A percentile compares a stretch with the other conserved stretches of the same genome.
These are phyloP conservation scores for Phallusia fumigata DNA, from an alignment of 23 tunicate genomes.

Conservation along the genomic window DNA sequence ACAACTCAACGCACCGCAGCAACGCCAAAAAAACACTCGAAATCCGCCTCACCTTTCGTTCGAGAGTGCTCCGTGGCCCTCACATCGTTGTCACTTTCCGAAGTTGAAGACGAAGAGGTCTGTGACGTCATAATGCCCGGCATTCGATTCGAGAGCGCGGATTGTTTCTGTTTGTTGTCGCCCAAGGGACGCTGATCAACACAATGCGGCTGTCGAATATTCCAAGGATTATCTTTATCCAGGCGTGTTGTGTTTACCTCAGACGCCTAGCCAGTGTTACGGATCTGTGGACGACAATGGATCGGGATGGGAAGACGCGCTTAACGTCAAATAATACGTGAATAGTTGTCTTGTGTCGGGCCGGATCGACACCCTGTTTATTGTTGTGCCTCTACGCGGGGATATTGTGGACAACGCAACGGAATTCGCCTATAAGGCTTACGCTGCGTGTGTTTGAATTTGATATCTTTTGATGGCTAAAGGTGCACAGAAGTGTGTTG, in stretches of 20 bases:
- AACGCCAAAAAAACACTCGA: too few relatives aligned
- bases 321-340: background rate
- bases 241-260: background rate
- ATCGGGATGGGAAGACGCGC: background rate
- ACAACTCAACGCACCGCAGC: too few relatives aligned
- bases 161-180: background rate
- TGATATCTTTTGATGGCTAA: too few relatives aligned
- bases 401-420: too few relatives aligned
- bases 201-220: background rate
- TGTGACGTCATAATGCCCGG: conserved; percentile 9
- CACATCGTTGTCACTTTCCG: conserved; percentile 3
- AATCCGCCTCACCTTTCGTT: background rate
- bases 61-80: background rate
- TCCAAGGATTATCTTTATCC: background rate
- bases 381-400: too few relatives aligned
- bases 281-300: background rate
- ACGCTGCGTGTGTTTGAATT: too few relatives aligned
- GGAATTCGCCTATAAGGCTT: too few relatives aligned
- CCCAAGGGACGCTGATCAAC: background rate
- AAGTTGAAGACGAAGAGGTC: background rate
- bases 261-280: background rate
- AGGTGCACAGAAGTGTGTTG: too few relatives aligned
- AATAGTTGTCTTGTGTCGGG: background rate
- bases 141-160: background rate
- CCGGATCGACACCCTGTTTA: too few relatives aligned